phyloP scores from a whole-genome alignment of 2,888 invertebrate species.

The Coleophora deauratella region DNA sequence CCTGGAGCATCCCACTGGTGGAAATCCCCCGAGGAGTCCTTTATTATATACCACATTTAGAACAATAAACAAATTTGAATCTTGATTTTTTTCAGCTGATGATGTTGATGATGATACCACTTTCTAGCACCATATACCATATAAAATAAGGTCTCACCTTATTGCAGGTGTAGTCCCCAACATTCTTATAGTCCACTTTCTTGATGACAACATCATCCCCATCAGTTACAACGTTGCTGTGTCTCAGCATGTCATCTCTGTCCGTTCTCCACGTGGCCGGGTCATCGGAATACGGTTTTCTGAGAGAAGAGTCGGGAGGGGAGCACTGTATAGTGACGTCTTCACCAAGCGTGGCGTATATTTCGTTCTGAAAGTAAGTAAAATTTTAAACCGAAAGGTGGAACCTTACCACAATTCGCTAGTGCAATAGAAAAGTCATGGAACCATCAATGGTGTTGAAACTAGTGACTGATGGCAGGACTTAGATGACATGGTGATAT shows the following conservation, averaged over 20 bases:
- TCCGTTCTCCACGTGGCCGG: conserved; percentile 25
- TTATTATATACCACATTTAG: too few relatives aligned
- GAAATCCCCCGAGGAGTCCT: too few relatives aligned
- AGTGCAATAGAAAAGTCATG: background rate
- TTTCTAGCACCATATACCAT: too few relatives aligned
- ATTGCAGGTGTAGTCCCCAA: conserved; percentile 33
- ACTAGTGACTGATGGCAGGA: too few relatives aligned
- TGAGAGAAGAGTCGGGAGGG: background rate
- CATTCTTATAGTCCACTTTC: conserved; percentile 23
- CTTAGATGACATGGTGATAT: too few relatives aligned
- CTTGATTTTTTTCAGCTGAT: too few relatives aligned
- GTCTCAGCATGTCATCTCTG: conserved; percentile 21
- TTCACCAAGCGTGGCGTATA: conserved; percentile 30
- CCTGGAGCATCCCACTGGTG: too few relatives aligned
- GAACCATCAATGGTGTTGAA: too few relatives aligned
- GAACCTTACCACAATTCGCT: background rate
- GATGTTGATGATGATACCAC: too few relatives aligned
- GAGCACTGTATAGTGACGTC: conserved; percentile 26
- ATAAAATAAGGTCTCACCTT: too few relatives aligned
- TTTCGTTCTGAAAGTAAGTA: conserved; percentile 31
- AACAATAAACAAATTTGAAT: too few relatives aligned
- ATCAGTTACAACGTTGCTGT: conserved; percentile 25
- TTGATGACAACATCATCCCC: conserved; percentile 21
- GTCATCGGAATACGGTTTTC: background rate
- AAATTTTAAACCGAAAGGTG: background rate